Base-by-base conservation (phyloP, 1,140 invertebrate genomes). In the Oedothorax gibbosus region DNA sequence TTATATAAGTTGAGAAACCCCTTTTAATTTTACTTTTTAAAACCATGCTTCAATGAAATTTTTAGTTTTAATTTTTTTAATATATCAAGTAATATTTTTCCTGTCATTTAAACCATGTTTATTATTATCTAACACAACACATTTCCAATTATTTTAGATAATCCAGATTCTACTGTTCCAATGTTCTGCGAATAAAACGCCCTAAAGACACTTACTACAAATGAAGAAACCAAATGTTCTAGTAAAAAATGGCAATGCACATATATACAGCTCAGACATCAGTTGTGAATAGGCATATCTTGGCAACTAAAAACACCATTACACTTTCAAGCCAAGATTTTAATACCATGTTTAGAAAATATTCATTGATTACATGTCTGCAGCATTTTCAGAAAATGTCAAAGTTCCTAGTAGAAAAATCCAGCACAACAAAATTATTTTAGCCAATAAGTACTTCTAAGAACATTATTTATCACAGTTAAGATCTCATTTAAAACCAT, bases 351-450 rank as follows among this genome's bases (percentile, higher is more conserved):
- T 57, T 49, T 60, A 35, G 12, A 82, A 72, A 60, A 72, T 82
- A 82, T 82, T 69, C 73, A 82, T 69, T 64, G n/a, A 80, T 21
- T 71, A 51, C 50, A 82, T 82, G 79, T 69, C 69, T 82, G 62
- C 53, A 68, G 53, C 78, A 81, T 71, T 71, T 71, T 50, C 35
- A 49, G 11, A 7, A 57, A 53, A 57, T 50, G 53, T 56, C 54
- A 72, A 57, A 35, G 73, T 54, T 73, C 65, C 54, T 56, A 64
- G 11, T 68, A 82, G 57, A 60, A 72, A 82, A 72, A 56, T 50
- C n/a, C 20, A 35, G 51, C 11, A 73, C 18, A 60, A 78, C 35
- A 56, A 54, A 65, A 62, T 49, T 49, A 60, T 73, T 50, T 54
- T 51, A 72, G 71, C 79, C 69, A 51, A 72, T 73, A 82, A 73